phyloP scores from a whole-genome alignment of 1,140 invertebrate species.

The Apis cerana region DNA sequence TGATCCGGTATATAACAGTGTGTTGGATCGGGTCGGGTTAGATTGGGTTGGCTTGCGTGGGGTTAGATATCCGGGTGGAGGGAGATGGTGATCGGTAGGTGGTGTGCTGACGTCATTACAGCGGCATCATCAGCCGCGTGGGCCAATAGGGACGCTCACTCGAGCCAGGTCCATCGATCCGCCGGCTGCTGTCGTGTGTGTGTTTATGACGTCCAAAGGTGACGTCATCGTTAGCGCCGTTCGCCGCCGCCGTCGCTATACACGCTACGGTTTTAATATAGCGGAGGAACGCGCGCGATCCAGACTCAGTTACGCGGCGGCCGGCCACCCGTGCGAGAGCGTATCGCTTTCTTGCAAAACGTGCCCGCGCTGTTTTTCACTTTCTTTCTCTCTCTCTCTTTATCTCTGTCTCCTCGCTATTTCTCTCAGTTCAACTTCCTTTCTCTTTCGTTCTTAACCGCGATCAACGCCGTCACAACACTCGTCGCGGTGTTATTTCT shows the following conservation, averaged over 20 bases:
- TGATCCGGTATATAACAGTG: constrained; percentile 42
- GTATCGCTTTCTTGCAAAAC: constrained; percentile 58
- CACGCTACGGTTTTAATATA: constrained; percentile 81
- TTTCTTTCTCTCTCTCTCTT: constrained; percentile 22
- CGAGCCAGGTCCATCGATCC: constrained; percentile 73
- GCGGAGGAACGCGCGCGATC: constrained; percentile 76
- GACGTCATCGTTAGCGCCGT: constrained; percentile 72
- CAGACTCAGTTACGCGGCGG: constrained; percentile 80
- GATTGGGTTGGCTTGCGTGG: constrained; percentile 39
- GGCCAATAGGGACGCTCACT: constrained; percentile 70
- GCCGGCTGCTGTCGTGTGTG: constrained; percentile 62
- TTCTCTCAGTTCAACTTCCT: background rate
- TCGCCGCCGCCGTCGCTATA: constrained; percentile 72
- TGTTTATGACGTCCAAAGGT: constrained; percentile 73
- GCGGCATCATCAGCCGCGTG: constrained; percentile 71
- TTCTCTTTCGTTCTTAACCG: background rate
- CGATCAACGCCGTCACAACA: too few species aligned
- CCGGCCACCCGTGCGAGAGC: constrained; percentile 78
- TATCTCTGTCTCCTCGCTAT: background rate
- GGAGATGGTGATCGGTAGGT: constrained; percentile 62
- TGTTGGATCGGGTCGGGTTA: constrained; percentile 49
- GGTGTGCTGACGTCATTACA: constrained; percentile 71
- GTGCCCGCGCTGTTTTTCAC: constrained; percentile 34
- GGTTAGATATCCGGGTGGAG: constrained; percentile 35
- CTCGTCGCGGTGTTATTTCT: too few species aligned